A percentile compares a stretch with the other conserved stretches of the same genome.
phyloP scores from a whole-genome alignment of 2,113 vertebrate genomes.

The Tenebrosternarchus preto region DNA sequence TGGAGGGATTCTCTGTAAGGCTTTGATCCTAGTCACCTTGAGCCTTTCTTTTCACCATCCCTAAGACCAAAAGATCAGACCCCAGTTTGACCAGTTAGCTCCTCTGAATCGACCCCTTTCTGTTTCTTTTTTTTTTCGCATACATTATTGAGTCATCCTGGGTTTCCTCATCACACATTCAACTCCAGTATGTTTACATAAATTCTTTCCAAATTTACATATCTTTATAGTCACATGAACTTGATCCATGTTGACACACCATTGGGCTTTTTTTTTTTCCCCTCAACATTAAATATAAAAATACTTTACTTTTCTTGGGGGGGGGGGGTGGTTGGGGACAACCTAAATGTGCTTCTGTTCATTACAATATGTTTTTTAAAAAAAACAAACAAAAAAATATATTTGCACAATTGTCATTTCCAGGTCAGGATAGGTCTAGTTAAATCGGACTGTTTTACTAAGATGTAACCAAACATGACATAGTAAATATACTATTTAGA shows the following conservation, averaged over 20 bases:
- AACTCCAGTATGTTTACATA: conserved; percentile 46
- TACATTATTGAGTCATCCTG: conserved; percentile 21
- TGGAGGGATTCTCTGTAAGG: background rate
- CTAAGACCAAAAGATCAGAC: conserved; percentile 10
- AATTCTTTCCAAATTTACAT: conserved; percentile 46
- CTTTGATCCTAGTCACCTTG: background rate
- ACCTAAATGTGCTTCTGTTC: conserved; percentile 23
- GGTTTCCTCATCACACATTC: conserved; percentile 37
- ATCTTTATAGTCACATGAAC: conserved; percentile 28
- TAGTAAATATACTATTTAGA: background rate
- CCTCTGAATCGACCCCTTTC: background rate
- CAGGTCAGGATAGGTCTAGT: conserved; percentile 10
- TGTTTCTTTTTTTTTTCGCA: background rate
- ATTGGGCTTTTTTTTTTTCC: conserved; percentile 19
- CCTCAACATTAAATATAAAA: conserved; percentile 42
- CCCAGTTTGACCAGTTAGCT: background rate
- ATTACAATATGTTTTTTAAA: conserved; percentile 18
- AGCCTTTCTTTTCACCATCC: background rate
- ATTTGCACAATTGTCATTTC: conserved; percentile 17
- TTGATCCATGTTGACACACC: conserved; percentile 13
- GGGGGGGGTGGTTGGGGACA: background rate
- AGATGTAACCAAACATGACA: conserved; percentile 45
- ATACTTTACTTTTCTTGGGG: too few relatives aligned
- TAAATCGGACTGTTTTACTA: conserved; percentile 47
- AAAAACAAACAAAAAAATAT: too few relatives aligned